Base-by-base conservation (phyloP, 1,140 invertebrate species). In the Pogonomyrmex californicus region DNA sequence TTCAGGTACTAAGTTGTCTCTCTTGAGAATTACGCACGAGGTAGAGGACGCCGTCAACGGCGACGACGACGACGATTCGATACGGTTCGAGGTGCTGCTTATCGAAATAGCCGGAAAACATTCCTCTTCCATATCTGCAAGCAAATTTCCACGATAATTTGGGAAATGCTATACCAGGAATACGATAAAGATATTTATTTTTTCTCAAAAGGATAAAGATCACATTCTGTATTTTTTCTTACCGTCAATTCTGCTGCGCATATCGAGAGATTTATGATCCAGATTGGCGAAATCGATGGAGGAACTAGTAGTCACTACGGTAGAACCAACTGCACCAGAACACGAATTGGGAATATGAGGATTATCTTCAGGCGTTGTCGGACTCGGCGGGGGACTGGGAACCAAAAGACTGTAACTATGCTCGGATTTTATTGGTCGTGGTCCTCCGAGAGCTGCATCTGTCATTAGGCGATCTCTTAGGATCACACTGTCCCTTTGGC, bases 401-500 rank as follows among this genome's bases (percentile, higher is more conserved):
- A 90, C 91, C 76, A 95, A 96, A 4, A 98, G 94, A 91, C 97
- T 98, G 95, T 98, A 98, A 71, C 97, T 98, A 95, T 98, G 97
- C 96, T 99, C 98, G 93, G 97, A 97, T 96, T 98, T 97, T 94
- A 98, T 98, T 88, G 98, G 97, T 90, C 96, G 95, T 77, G 96
- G 93, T 30, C 97, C 97, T 62, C 97, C 98, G 10, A 98, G 96
- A 17, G 97, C 97, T 0, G 98, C 98, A 92, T 99, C 98, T 38
- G 98, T 98, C 97, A 99, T 99, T 91, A 99, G 96, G 89, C 98
- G 96, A 94, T 99, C 98, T 93, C 98, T 97, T 2, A 99, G 95
- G 33, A 98, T 97, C 76, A 98, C 98, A 41, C 96, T 96, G n/a
- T 93, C 91, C 36, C 91, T 81, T 1, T 41, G 86, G 1, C 60